These are phyloP conservation scores for Trissolcus brochymenae DNA, from an alignment of 2,888 invertebrate genomes.

Conservation along the genomic window DNA sequence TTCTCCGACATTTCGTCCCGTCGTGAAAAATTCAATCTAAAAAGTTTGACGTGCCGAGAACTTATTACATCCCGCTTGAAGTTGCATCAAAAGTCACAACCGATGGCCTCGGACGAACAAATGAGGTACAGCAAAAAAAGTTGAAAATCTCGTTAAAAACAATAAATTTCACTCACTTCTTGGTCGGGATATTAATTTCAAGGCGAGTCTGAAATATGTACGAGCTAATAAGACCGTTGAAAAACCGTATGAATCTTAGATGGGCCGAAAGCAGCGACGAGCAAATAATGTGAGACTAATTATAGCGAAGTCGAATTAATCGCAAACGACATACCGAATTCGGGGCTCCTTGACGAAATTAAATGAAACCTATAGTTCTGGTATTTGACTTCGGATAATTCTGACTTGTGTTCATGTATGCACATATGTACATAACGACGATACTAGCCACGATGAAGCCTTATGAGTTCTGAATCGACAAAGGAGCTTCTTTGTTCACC, in stretches of 20 bases:
- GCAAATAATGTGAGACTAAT: slow-evolving; percentile 23
- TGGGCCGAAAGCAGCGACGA: slow-evolving; percentile 3
- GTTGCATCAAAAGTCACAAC: no score
- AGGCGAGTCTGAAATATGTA: no score
- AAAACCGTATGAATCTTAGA: slow-evolving; percentile 6
- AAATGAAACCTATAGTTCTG: slow-evolving; percentile 40
- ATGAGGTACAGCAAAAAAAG: no score
- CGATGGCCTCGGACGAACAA: no score
- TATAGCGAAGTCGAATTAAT: slow-evolving; percentile 39
- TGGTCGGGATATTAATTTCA: no score
- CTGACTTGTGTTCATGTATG: slow-evolving; percentile 59
- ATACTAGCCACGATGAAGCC: slow-evolving; percentile 13
- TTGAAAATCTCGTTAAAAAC: no score
- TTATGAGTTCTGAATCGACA: slow-evolving; percentile 15
- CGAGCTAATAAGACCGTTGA: background rate
- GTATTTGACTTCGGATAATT: slow-evolving; percentile 33
- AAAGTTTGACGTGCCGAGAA: slow-evolving; percentile 45
- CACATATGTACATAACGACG: slow-evolving; percentile 53
- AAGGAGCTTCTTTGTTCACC: background rate
- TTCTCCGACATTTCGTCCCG: slow-evolving; percentile 28
- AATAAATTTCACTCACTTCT: no score
- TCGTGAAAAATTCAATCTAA: slow-evolving; percentile 41
- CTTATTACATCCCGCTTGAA: slow-evolving; percentile 34
- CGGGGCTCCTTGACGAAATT: slow-evolving; percentile 20
- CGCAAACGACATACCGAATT: slow-evolving; percentile 24